Evolutionary conservation across 2,113 vertebrate species (phyloP).

Genomic region (Tachycineta bicolor): DNA sequence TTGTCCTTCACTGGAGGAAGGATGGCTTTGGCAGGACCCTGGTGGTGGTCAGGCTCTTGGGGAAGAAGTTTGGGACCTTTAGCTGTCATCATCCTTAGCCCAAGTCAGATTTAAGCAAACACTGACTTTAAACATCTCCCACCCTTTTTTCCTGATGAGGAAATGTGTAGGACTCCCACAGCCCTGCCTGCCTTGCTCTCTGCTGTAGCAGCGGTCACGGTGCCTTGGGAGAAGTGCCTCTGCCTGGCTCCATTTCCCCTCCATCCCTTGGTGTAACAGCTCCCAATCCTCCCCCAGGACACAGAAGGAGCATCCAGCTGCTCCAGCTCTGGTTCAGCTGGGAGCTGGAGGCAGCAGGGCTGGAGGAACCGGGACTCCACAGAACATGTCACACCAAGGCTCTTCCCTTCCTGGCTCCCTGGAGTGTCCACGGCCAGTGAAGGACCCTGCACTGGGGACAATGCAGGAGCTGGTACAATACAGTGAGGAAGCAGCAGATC

Average conservation of each 20-base stretch:
- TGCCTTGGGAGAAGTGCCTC: not conserved
- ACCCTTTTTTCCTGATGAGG: not conserved
- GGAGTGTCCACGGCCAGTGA: rapidly evolving
- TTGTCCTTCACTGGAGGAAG: not conserved
- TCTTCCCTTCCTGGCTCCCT: not conserved
- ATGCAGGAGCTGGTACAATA: rapidly evolving
- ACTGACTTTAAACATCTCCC: not conserved
- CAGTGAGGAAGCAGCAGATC: not conserved
- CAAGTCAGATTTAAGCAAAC: not conserved
- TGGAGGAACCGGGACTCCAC: rapidly evolving
- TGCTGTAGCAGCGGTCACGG: not conserved
- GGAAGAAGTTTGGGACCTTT: not conserved
- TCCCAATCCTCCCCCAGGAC: not conserved
- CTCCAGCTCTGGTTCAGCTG: not conserved
- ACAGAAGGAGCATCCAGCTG: not conserved
- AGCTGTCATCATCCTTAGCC: not conserved
- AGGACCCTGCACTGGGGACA: not conserved
- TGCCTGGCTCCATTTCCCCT: not conserved
- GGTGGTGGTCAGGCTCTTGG: not conserved
- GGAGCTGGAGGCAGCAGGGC: not conserved
- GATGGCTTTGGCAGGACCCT: not conserved
- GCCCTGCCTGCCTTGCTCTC: not conserved
- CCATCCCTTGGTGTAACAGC: not conserved
- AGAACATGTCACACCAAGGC: not conserved
- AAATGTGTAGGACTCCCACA: too few species aligned